Evolutionary conservation across 2,888 invertebrate species (phyloP).

Genomic region (Oxycera nigricornis): DNA sequence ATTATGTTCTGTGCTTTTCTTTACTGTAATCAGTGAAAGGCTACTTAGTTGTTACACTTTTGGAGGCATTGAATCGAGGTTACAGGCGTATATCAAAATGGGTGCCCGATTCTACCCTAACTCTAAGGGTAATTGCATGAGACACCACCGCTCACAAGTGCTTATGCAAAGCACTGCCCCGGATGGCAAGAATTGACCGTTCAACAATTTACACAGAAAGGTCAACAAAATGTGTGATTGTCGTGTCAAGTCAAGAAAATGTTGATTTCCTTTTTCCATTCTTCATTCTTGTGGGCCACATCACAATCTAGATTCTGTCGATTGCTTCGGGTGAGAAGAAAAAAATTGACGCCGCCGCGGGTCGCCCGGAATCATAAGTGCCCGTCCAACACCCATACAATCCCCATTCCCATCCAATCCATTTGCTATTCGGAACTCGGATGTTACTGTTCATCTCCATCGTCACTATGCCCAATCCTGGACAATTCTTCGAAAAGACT

Average conservation of each 20-base stretch:
- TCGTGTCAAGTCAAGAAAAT: slow-evolving; percentile 10
- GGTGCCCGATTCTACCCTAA: no score
- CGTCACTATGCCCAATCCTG: neutral
- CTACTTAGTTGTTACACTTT: no score
- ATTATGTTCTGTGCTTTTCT: no score
- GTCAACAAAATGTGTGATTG: slow-evolving; percentile 15
- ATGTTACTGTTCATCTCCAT: no score
- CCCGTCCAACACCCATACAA: no score
- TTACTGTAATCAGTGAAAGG: no score
- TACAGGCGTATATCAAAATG: no score
- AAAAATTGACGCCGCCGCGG: neutral
- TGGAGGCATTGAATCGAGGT: no score
- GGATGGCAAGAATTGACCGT: slow-evolving; percentile 4
- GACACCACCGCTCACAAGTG: neutral
- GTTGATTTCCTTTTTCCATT: slow-evolving; percentile 13
- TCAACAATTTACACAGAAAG: slow-evolving; percentile 12
- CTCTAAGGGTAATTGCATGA: no score
- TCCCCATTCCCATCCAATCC: no score
- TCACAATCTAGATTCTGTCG: neutral
- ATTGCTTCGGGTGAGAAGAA: neutral
- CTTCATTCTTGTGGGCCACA: neutral
- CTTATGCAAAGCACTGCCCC: neutral
- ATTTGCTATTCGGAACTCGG: no score
- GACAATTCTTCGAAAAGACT: neutral
- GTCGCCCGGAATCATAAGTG: no score